phyloP scores from a whole-genome alignment of 2,888 invertebrate species.

The Torymus auratus region DNA sequence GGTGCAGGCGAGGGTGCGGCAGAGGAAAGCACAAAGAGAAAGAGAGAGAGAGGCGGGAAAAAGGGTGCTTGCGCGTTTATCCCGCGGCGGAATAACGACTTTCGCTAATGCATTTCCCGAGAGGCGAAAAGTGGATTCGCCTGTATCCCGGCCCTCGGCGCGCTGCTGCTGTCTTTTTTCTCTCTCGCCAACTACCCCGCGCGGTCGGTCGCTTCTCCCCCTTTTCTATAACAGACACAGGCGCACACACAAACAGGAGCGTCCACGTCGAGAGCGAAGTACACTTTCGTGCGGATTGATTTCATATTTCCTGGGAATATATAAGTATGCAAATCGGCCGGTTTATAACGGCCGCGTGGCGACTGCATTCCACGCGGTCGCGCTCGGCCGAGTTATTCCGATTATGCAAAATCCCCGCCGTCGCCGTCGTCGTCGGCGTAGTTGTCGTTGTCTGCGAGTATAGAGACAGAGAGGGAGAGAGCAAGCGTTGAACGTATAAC shows the following conservation, averaged over 20 bases:
- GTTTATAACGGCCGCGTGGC: background rate
- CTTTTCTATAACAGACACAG: background rate
- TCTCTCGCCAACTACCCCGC: background rate
- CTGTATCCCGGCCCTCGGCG: conserved; percentile 55
- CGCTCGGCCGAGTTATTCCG: conserved; percentile 57
- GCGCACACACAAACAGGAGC: background rate
- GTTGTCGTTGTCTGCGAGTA: too few species aligned
- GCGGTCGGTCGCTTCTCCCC: background rate
- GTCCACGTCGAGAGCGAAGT: background rate
- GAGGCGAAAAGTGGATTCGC: conserved; percentile 59
- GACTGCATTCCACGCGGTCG: conserved; percentile 49
- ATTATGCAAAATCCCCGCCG: conserved; percentile 60
- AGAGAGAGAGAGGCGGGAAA: background rate
- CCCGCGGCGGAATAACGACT: conserved; percentile 56
- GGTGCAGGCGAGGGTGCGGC: background rate
- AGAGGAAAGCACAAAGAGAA: background rate
- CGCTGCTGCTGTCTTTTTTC: conserved; percentile 13
- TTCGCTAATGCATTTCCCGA: conserved; percentile 61
- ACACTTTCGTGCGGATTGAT: conserved; percentile 62
- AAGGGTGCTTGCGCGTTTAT: conserved; percentile 9
- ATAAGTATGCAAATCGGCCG: conserved; percentile 61
- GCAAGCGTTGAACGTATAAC: background rate
- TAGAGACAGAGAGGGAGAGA: too few species aligned
- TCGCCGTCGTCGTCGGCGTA: background rate
- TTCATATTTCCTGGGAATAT: conserved; percentile 63